These are phyloP conservation scores for Tethea ocularis DNA, from an alignment of 2,888 invertebrate species.

Conservation along the genomic window DNA sequence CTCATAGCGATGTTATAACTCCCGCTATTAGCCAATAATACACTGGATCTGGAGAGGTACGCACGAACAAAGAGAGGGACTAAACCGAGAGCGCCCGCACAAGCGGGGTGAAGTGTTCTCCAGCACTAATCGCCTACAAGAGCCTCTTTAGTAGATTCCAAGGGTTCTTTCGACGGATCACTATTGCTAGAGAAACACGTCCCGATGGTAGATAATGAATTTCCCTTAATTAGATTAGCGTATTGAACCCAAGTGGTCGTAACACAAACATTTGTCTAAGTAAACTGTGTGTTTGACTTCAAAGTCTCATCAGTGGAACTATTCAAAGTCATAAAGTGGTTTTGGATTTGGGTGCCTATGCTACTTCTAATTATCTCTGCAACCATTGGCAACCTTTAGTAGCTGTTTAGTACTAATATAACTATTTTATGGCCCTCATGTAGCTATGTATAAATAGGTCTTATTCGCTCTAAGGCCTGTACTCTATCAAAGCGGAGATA, in stretches of 20 bases:
- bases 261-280: conserved; percentile 38
- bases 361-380: conserved; percentile 1
- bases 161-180: conserved; percentile 75
- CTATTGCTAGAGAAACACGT: conserved; percentile 72
- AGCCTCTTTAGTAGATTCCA: conserved; percentile 62
- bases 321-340: conserved; percentile 3
- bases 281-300: conserved; percentile 8
- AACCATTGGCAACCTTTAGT: neutral
- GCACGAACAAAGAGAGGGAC: conserved; percentile 62
- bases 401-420: neutral
- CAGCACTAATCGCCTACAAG: conserved; percentile 73
- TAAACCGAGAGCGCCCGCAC: conserved; percentile 57
- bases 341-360: neutral
- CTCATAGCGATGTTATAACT: conserved; percentile 46
- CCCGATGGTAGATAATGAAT: conserved; percentile 71
- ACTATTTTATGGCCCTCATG: neutral
- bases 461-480: neutral
- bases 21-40: conserved; percentile 58
- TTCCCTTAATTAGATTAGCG: conserved; percentile 71
- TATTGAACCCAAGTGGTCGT: conserved; percentile 49
- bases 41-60: conserved; percentile 46
- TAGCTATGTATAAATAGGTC: neutral
- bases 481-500: neutral
- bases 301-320: conserved; percentile 9
- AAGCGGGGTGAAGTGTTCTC: conserved; percentile 67